Base-by-base conservation (phyloP, 2,797 vertebrate species). In the Gymnopithys bicolor region DNA sequence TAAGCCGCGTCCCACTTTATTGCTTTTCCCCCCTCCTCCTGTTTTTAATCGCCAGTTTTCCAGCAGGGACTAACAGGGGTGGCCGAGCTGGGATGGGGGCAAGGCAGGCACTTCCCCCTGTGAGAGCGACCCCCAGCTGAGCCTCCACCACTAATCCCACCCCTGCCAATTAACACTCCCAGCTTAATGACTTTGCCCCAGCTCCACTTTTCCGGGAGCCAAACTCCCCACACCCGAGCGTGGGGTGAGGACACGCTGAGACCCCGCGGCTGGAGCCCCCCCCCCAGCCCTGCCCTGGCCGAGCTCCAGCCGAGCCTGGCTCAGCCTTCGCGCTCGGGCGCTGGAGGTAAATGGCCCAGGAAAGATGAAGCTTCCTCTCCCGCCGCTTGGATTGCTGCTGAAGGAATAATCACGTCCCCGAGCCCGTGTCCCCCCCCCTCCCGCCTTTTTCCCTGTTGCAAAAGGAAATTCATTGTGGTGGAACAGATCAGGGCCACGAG, bases 301-400 rank as follows among this genome's bases (percentile, higher is more conserved):
- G 30, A 51, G 90, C 92, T 90, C 90, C 93, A 93, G 90, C 73
- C 23, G 89, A 78, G 94, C 94, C 78, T 80, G 93, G 90, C 90
- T 95, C 93, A 84, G 94, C 88, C 89, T 87, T 56, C 8, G 68
- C 51, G 63, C 93, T 92, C 71, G 25, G 68, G 86, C 43, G 67
- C 71, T 59, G 76, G 70, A 92, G 84, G 93, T 80, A 95, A 96
- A 95, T 94, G 94, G 96, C 90, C 96, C 93, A 82, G 73, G 91
- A 90, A 97, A 96, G 96, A 95, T 96, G 95, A 94, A 96, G 94
- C 87, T 96, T 96, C 96, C 95, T 91, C 84, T 87, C 75, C 93
- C 64, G 86, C 95, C 88, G 73, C 87, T 77, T 90, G 95, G 95
- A 95, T 94, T 96, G 93, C 95, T 94, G 43, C 94, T 93, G 84